Evolutionary conservation across 2,888 invertebrate species (phyloP).

Genomic region (Geotrupes spiniger): DNA sequence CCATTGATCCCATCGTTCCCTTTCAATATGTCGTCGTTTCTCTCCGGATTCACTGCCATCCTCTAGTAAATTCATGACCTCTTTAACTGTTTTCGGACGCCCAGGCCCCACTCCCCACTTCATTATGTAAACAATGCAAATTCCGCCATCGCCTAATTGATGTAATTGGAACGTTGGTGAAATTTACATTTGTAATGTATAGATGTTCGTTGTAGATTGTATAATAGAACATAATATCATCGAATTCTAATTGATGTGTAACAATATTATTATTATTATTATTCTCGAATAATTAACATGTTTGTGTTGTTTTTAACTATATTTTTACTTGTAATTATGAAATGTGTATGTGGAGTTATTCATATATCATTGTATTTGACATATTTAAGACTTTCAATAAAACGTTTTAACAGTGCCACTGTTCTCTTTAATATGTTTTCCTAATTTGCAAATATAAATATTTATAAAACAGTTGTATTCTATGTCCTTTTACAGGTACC

Average conservation of each 20-base stretch:
- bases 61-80: constrained; percentile 30
- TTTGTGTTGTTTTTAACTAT: constrained; percentile 31
- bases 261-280: constrained; percentile 14
- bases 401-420: constrained; percentile 28
- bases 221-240: constrained; percentile 36
- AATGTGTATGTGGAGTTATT: constrained; percentile 40
- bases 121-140: constrained; percentile 35
- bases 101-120: constrained; percentile 27
- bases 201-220: constrained; percentile 47
- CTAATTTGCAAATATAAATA: too few relatives aligned
- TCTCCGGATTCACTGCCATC: constrained; percentile 33
- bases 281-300: constrained; percentile 8
- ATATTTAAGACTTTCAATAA: constrained; percentile 36
- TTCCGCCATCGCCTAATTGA: constrained; percentile 32
- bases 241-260: constrained; percentile 30
- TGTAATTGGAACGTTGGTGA: constrained; percentile 30
- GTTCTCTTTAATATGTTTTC: constrained; percentile 8
- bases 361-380: constrained; percentile 36
- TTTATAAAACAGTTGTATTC: too few relatives aligned
- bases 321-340: constrained; percentile 22
- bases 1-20: constrained; percentile 4
- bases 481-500: too few relatives aligned
- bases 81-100: constrained; percentile 17
- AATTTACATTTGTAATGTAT: constrained; percentile 38
- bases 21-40: constrained; percentile 14